phyloP scores from a whole-genome alignment of 2,797 vertebrate species.

The Linurgus olivaceus region DNA sequence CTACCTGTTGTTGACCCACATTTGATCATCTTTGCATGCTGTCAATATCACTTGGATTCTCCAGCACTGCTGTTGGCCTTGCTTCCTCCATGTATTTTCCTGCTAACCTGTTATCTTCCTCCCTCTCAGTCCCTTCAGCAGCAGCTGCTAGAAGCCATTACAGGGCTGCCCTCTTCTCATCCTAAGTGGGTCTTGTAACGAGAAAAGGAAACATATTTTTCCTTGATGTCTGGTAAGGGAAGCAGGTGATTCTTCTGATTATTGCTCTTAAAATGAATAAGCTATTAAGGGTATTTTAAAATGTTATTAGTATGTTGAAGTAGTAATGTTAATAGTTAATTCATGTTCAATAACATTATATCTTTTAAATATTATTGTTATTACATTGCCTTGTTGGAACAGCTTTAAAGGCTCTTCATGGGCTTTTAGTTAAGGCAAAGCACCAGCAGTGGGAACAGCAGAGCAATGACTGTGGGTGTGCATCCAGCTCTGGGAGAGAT shows the following conservation, averaged over 20 bases:
- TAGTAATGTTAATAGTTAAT: slow-evolving; percentile 4
- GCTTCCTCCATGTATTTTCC: not conserved
- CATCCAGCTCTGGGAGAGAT: not conserved
- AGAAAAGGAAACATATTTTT: not conserved
- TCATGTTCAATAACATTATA: not conserved
- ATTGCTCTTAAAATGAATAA: slow-evolving; percentile 22
- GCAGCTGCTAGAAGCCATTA: not conserved
- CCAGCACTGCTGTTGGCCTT: not conserved
- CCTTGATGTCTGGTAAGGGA: not conserved
- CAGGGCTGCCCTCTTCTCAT: not conserved
- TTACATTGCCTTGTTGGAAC: not conserved
- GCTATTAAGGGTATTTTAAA: slow-evolving; percentile 11
- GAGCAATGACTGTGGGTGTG: not conserved
- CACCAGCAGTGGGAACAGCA: not conserved
- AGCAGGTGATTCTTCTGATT: not conserved
- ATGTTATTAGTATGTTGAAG: not conserved
- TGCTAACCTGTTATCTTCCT: not conserved
- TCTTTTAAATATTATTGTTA: not conserved
- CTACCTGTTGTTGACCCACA: not conserved
- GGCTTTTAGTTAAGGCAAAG: not conserved
- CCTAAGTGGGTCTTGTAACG: not conserved
- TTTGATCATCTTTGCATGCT: not conserved
- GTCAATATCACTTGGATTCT: not conserved
- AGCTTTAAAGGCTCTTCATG: not conserved
- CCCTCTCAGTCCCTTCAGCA: not conserved